phyloP scores from a whole-genome alignment of 1,140 invertebrate species.

The Drosophila nebulosa region DNA sequence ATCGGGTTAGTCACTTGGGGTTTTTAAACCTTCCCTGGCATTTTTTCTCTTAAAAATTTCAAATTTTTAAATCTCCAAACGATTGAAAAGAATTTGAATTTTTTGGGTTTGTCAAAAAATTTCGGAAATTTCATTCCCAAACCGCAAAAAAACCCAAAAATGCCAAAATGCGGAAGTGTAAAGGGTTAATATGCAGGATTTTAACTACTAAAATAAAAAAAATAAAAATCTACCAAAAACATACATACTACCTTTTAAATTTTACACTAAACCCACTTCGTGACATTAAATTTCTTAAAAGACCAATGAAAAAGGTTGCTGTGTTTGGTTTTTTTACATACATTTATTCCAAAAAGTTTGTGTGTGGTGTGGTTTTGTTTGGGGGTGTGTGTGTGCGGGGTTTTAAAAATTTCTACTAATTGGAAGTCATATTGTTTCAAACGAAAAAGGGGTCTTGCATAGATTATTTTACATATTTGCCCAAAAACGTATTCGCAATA shows the following conservation, averaged over 20 bases:
- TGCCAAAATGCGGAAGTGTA: slow-evolving; percentile 15
- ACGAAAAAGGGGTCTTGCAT: background rate
- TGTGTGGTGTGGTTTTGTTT: background rate
- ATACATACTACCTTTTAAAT: slow-evolving; percentile 18
- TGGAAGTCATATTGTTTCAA: background rate
- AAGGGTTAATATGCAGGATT: slow-evolving; percentile 2
- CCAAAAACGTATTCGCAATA: background rate
- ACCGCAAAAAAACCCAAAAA: slow-evolving; percentile 44
- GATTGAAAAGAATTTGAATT: background rate
- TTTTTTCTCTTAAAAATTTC: slow-evolving; percentile 9
- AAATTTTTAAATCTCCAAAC: background rate
- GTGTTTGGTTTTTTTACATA: background rate
- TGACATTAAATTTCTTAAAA: background rate
- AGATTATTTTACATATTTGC: background rate
- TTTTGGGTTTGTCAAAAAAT: slow-evolving; percentile 26
- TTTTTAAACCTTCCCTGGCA: background rate
- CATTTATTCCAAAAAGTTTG: background rate
- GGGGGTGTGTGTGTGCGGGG: background rate
- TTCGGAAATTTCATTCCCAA: slow-evolving; percentile 25
- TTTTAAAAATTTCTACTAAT: background rate
- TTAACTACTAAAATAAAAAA: slow-evolving; percentile 14
- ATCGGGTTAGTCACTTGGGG: slow-evolving; percentile 2
- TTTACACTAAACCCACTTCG: background rate
- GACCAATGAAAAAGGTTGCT: background rate
- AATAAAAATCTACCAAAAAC: slow-evolving; percentile 14